Base-by-base conservation (phyloP, 2,888 invertebrate species). In the Tridacna gigas region DNA sequence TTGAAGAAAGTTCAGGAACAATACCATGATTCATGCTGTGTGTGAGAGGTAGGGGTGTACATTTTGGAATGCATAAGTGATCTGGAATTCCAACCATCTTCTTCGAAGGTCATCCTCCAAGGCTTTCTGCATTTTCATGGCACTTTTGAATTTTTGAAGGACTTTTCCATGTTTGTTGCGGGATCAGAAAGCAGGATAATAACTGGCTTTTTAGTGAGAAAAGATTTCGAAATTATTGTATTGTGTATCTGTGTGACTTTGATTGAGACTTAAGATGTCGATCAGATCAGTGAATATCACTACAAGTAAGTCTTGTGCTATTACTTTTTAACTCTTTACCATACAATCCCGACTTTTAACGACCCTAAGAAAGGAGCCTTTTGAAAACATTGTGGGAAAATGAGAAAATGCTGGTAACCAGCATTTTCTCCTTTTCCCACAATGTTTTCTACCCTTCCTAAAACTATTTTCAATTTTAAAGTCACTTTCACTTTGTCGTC, bases 81-180 rank as follows among this genome's bases (percentile, higher is more conserved):
- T 9, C 3, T 25, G 71, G 71, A 25, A 71, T 71, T 71, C 71
- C 71, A 71, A n/a, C 47, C 13, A 71, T 71, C 71, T 51, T 71
- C 25, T 51, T 71, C 9, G 51, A 71, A 71, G 71, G 71, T 71
- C 51, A 71, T 48, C 71, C 22, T 71, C 1, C 48, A n/a, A n/a
- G n/a, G n/a, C n/a, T 37, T 37, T 37, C 37, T 37, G 37, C 37
- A 37, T 37, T 47, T 71, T 51, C 28, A 3, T 4, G 12, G 12
- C n/a, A 15, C 22, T 71, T 22, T 71, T 25, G 45, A 71, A 22
- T 11, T 13, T 51, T 71, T 71, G 25, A 48, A 71, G 51, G 37
- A 20, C 12, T 15, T 71, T 71, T 26, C 25, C 15, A 25, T 25
- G 25, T 25, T 71, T 48, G 22, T 48, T 51, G 7, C 25, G 5